These are phyloP conservation scores for Cephalopachus bancanus DNA, from an alignment of 2,797 vertebrate genomes.

Conservation along the genomic window DNA sequence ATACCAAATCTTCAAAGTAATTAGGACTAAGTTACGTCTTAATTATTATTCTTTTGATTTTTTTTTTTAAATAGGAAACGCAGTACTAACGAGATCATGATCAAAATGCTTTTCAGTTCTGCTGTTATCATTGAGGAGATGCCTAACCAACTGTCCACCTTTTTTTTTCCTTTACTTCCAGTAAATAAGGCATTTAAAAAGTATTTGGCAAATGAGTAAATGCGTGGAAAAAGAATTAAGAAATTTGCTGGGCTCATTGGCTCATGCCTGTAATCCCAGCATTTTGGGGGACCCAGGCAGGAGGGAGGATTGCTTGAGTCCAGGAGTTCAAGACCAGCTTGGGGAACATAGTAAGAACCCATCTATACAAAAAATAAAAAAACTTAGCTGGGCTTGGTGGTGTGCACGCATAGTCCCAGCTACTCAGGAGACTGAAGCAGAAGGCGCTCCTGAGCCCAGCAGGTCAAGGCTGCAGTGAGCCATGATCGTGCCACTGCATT, in stretches of 20 bases:
- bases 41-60: slow-evolving; percentile 23
- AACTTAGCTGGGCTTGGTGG: too few species aligned
- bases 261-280: too few species aligned
- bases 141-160: background rate
- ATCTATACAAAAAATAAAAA: too few species aligned
- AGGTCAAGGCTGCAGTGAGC: too few species aligned
- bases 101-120: background rate
- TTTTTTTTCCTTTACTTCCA: background rate
- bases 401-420: too few species aligned
- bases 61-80: slow-evolving; percentile 10
- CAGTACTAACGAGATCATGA: background rate
- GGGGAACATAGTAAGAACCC: too few species aligned
- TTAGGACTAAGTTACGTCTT: background rate
- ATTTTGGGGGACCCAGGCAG: too few species aligned
- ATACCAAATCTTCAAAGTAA: slow-evolving; percentile 33
- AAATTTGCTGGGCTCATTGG: background rate
- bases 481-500: too few species aligned
- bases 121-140: background rate
- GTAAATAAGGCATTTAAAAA: background rate
- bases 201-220: background rate
- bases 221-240: background rate
- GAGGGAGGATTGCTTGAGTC: too few species aligned
- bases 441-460: too few species aligned
- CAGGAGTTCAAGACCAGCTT: too few species aligned
- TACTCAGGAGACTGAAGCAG: too few species aligned